Conservation (phyloP, 2,888 invertebrate genomes). For the Callinectes sapidus region DNA sequence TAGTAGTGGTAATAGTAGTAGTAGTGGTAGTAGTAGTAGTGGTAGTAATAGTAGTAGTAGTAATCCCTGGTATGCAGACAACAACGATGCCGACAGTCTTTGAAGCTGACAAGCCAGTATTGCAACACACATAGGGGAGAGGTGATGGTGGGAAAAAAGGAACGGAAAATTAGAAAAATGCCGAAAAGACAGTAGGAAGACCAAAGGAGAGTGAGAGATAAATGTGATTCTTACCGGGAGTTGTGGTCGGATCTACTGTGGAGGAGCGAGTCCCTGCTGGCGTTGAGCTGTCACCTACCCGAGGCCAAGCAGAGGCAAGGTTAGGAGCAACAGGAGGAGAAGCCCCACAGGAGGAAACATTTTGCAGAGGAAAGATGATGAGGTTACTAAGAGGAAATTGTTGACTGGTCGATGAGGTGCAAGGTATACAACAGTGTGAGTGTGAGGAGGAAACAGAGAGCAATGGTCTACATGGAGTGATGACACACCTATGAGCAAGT, state of each 20-base stretch:
- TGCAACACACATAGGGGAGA: conserved; percentile 3
- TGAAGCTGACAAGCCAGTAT: conserved; percentile 14
- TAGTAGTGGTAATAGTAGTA: not conserved
- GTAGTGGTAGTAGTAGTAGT: not conserved
- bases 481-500: not conserved
- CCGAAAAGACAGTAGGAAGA: not conserved
- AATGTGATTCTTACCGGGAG: conserved; percentile 65
- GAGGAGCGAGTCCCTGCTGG: conserved; percentile 45
- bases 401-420: conserved; percentile 1
- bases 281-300: conserved; percentile 42
- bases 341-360: conserved; percentile 37
- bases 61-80: conserved; percentile 17
- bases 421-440: conserved; percentile 19
- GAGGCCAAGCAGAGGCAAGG: conserved; percentile 53
- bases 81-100: conserved; percentile 12
- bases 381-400: not conserved
- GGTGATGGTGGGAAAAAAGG: not conserved
- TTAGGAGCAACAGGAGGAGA: conserved; percentile 59
- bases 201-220: conserved; percentile 40
- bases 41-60: not conserved
- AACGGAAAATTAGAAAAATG: conserved; percentile 11
- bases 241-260: conserved; percentile 51
- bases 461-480: conserved; percentile 2
- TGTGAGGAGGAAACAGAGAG: not conserved
- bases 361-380: not conserved